These are phyloP conservation scores for Okamejei kenojei DNA, from an alignment of 2,797 vertebrate genomes.

Conservation along the genomic window DNA sequence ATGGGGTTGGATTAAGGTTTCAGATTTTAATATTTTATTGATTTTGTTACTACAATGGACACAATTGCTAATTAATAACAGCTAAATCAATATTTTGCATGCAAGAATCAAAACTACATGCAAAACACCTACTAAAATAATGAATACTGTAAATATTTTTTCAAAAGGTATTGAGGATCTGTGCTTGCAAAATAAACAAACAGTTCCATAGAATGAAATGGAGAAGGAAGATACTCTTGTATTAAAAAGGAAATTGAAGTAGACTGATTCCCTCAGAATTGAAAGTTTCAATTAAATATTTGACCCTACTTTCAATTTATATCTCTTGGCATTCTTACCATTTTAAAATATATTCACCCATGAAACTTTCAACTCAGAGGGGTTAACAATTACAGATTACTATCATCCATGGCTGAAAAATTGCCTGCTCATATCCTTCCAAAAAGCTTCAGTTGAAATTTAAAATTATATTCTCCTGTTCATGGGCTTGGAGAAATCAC, in stretches of 20 bases:
- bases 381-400: neutral
- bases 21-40: neutral
- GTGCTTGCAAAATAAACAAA: neutral
- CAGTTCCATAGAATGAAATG: neutral
- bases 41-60: neutral
- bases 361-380: neutral
- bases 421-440: neutral
- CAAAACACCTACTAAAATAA: conserved; percentile 12
- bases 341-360: neutral
- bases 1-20: neutral
- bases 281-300: neutral
- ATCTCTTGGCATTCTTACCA: neutral
- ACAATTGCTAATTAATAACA: neutral
- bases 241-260: neutral
- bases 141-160: conserved; percentile 6
- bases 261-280: neutral
- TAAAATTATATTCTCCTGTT: too few relatives aligned
- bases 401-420: neutral
- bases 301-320: neutral
- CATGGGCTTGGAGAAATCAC: too few relatives aligned
- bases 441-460: neutral
- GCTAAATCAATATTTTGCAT: neutral
- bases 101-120: neutral
- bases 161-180: neutral
- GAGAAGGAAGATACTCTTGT: neutral